phyloP scores from a whole-genome alignment of 2,113 vertebrate species.

The Lampris incognitus region DNA sequence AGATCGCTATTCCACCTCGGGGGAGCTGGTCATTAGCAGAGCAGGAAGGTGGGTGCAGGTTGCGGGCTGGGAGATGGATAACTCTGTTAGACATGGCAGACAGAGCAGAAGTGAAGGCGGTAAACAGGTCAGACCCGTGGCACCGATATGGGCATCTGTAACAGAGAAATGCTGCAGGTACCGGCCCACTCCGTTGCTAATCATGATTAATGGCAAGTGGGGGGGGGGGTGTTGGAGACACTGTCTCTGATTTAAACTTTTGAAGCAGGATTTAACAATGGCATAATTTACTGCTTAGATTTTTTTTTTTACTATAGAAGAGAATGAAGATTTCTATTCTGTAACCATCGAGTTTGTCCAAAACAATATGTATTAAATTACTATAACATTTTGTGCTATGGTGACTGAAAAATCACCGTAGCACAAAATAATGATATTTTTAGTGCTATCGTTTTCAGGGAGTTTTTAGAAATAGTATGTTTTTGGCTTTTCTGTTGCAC shows the following conservation, averaged over 20 bases:
- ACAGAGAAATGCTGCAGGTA: slow-evolving; percentile 44
- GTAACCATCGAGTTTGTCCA: neutral
- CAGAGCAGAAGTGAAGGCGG: slow-evolving; percentile 63
- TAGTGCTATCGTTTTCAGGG: too few relatives aligned
- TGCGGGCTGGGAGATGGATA: slow-evolving; percentile 74
- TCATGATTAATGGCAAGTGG: slow-evolving; percentile 62
- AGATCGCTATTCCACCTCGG: slow-evolving; percentile 45
- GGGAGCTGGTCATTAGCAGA: slow-evolving; percentile 73
- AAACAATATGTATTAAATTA: slow-evolving; percentile 15
- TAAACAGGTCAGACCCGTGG: slow-evolving; percentile 72
- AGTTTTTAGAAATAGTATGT: too few relatives aligned
- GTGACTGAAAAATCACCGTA: too few relatives aligned
- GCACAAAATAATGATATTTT: too few relatives aligned
- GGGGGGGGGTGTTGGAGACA: slow-evolving; percentile 8
- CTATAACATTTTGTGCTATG: neutral
- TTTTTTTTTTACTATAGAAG: neutral
- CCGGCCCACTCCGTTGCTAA: slow-evolving; percentile 47
- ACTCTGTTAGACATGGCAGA: slow-evolving; percentile 67
- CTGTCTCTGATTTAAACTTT: slow-evolving; percentile 27
- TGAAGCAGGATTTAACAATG: slow-evolving; percentile 25
- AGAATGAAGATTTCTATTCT: slow-evolving; percentile 2
- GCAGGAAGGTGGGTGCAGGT: slow-evolving; percentile 64
- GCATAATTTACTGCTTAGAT: slow-evolving; percentile 17
- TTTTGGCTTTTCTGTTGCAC: too few relatives aligned
- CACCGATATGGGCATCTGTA: slow-evolving; percentile 52